Base-by-base conservation (phyloP, 2,888 invertebrate species). In the Stenoptilia bipunctidactyla region DNA sequence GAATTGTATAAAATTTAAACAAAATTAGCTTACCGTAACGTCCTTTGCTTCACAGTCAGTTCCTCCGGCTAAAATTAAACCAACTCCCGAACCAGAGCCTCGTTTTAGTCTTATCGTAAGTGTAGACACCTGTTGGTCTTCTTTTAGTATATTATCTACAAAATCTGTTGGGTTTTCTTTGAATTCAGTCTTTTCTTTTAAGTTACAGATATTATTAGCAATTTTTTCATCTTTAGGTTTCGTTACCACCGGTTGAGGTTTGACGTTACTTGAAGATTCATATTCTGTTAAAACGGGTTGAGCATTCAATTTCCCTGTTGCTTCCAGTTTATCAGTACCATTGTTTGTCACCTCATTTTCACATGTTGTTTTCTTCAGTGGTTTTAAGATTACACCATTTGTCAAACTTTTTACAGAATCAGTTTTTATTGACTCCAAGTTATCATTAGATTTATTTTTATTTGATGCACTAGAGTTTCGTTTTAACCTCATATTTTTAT, bases 41-140 rank as follows among this genome's bases (percentile, higher is more conserved):
- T 94, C 94, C 80, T 94, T 96, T 56, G 92, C 90, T 85, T 96
- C 96, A 65, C 94, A 95, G 66, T 96, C 96, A 13, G 90, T 89
- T 39, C 96, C 96, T 43, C 96, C 96, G 39, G 94, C 94, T 52
- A 96, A 79, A 35, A 93, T 94, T 44, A 96, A 91, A 34, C 96
- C 96, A 44, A 96, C 90, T 58, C 92, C 93, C 14, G 92, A 62
- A 37, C 74, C 80, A 45, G 65, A 65, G 30, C 79, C 83, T 39
- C 74, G 69, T 51, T 64, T 67, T 27, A 85, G 58, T 34, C 69
- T 62, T 45, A 82, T 66, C 13, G 52, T 60, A 48, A 69, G 61
- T 38, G 75, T 71, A 35, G 61, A 48, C 40, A 58, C 51, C 48
- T 66, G 67, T 5, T 39, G 44, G 47, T 63, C 59, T 43, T 57